Conservation (phyloP, 2,797 vertebrate species). For the Arrhamphus sclerolepis region DNA sequence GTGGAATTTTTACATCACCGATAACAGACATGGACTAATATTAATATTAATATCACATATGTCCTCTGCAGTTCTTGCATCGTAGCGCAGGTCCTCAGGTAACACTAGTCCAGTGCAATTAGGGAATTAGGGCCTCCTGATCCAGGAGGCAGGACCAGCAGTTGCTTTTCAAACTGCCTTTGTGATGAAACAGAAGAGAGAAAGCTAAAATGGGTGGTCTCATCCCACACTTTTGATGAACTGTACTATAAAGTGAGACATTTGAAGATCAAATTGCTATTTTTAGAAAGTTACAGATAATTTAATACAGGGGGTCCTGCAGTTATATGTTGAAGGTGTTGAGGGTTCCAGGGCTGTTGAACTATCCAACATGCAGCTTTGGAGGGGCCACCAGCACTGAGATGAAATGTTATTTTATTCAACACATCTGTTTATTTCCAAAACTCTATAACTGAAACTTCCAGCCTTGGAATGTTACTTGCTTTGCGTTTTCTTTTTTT, state of each 20-base stretch:
- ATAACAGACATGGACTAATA: too few relatives aligned
- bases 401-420: neutral
- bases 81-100: too few relatives aligned
- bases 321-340: neutral
- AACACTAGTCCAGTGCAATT: too few relatives aligned
- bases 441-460: neutral
- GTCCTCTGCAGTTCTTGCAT: too few relatives aligned
- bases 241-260: neutral
- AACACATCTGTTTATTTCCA: neutral
- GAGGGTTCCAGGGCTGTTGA: neutral
- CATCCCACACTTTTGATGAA: neutral
- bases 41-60: too few relatives aligned
- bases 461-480: neutral
- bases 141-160: too few relatives aligned
- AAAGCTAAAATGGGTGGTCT: neutral
- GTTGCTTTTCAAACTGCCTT: too few relatives aligned
- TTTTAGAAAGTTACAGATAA: neutral
- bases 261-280: too few relatives aligned
- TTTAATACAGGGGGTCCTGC: neutral
- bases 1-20: too few relatives aligned
- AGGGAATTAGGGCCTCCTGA: too few relatives aligned
- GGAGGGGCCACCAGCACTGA: neutral
- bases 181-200: too few relatives aligned
- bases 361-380: neutral
- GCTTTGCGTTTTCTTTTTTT: too few relatives aligned